Evolutionary conservation across 1,140 invertebrate species (phyloP), one percentile per base, ranked within the genome.

Genomic region (Drosophila ironensis): DNA sequence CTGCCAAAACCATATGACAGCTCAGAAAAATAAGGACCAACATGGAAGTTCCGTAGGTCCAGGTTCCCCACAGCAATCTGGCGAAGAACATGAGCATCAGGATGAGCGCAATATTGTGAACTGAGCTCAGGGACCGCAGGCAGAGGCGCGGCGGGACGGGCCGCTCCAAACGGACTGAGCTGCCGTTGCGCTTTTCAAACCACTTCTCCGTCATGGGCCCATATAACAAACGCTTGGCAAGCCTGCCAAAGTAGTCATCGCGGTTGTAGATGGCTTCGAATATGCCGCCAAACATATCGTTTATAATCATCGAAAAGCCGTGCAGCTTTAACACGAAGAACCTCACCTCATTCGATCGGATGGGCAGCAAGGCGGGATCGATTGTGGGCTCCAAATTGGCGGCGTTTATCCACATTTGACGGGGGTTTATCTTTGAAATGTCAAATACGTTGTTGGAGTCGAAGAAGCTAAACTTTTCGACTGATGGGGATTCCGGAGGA

Each of bases 341-440:
- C 30, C 89, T 91, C 35, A 92, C 91, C 90, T 96, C 96, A 87
- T 92, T 93, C 25, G 91, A 92, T 64, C 93, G 91, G 33, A 96
- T 93, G n/a, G 95, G 95, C 66, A 93, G 91, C 5, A 94, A 73
- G 71, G 96, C 95, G 2, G 95, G 95, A 91, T 96, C 95, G 3
- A 95, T 94, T 66, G 93, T 91, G 64, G 94, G 94, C 61, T 92
- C 91, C 5, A 93, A 88, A 40, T 91, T 91, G 69, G 91, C 92
- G 60, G 89, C 90, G 87, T 84, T 90, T 73, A 70, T 91, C 41
- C 88, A 91, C 90, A 91, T 92, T 61, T 90, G 88, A 12, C 45
- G 52, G 3, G 71, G 88, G 0, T 73, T 77, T 0, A 89, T 2
- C 57, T 71, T 87, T 0, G 86, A 82, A 2, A 64, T 66, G 47